These are phyloP conservation scores for Drosophila leontia DNA, from an alignment of 1,140 invertebrate species.

Conservation along the genomic window DNA sequence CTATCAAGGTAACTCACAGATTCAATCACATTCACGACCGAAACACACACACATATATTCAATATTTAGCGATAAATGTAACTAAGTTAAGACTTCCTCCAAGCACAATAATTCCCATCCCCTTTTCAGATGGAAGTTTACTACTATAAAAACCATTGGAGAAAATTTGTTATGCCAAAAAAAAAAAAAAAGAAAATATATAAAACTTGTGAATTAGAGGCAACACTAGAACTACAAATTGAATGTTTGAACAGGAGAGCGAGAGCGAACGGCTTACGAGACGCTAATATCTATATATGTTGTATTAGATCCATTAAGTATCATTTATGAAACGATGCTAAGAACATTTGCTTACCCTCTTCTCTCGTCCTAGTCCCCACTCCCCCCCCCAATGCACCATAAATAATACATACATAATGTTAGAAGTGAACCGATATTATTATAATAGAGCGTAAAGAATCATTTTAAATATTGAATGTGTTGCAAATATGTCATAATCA, in stretches of 20 bases:
- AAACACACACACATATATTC: constrained; percentile 46
- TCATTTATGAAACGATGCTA: constrained; percentile 58
- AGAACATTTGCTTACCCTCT: constrained; percentile 46
- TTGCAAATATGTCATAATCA: constrained; percentile 55
- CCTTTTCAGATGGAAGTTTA: constrained; percentile 42
- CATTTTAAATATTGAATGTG: constrained; percentile 62
- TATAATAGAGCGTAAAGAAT: constrained; percentile 57
- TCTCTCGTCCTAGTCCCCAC: constrained; percentile 17
- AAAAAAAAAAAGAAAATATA: constrained; percentile 15
- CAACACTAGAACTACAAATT: constrained; percentile 25
- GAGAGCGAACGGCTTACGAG: constrained; percentile 66
- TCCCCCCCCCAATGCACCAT: constrained; percentile 42
- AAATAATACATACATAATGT: constrained; percentile 36
- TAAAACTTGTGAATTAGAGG: constrained; percentile 10
- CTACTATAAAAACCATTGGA: constrained; percentile 40
- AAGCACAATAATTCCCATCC: constrained; percentile 37
- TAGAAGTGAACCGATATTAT: constrained; percentile 75
- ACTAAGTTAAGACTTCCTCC: constrained; percentile 63
- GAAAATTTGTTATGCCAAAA: constrained; percentile 73
- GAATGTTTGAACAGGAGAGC: constrained; percentile 17
- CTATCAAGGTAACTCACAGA: constrained; percentile 49
- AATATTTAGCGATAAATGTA: constrained; percentile 64
- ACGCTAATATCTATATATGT: constrained; percentile 78
- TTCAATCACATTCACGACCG: constrained; percentile 38
- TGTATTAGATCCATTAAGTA: constrained; percentile 73